Conservation (phyloP, 2,113 vertebrate genomes). For the Bungarus multicinctus region DNA sequence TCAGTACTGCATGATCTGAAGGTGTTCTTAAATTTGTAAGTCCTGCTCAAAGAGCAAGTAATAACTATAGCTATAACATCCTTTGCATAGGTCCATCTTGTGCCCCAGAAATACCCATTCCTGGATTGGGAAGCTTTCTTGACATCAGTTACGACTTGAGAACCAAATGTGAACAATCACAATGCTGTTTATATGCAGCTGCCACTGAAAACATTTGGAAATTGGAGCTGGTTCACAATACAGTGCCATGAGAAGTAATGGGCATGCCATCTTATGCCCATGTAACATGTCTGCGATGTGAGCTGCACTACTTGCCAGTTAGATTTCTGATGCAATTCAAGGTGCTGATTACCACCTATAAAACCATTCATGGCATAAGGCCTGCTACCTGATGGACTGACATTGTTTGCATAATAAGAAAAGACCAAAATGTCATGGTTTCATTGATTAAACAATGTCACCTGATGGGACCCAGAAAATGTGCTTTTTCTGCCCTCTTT, state of each 20-base stretch:
- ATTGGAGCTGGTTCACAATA: background rate
- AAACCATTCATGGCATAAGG: background rate
- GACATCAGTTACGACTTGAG: background rate
- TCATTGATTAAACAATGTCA: background rate
- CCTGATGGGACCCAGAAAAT: background rate
- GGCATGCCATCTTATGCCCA: background rate
- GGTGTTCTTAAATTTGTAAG: background rate
- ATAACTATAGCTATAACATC: background rate
- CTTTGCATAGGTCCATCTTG: background rate
- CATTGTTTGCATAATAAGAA: background rate
- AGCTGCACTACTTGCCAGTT: background rate
- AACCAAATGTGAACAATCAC: background rate
- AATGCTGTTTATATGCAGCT: background rate
- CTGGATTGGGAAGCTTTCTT: background rate
- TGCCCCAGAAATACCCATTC: background rate
- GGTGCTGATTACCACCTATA: background rate
- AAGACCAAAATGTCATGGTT: background rate
- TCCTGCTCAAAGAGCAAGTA: background rate
- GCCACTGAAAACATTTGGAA: background rate
- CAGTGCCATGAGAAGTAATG: background rate
- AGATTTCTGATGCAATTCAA: background rate
- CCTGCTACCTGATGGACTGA: background rate
- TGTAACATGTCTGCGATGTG: background rate
- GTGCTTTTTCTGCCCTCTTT: background rate
- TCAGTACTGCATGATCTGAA: background rate